phyloP scores from a whole-genome alignment of 2,797 vertebrate species.

The Acanthurus leucopareius region DNA sequence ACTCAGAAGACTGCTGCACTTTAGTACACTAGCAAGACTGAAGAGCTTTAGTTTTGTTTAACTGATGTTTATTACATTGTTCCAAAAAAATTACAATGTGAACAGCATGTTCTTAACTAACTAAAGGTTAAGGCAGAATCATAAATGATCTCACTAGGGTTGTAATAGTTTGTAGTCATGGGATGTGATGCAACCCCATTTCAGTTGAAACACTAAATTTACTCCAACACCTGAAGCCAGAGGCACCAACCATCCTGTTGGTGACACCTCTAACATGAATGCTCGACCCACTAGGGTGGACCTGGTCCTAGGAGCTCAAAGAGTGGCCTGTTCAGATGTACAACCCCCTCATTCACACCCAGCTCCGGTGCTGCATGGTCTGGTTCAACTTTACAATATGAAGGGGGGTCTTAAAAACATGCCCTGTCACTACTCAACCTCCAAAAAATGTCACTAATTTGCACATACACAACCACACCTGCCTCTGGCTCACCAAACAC shows the following conservation, averaged over 20 bases:
- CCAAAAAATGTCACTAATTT: slow-evolving; percentile 61
- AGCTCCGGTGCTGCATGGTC: slow-evolving; percentile 67
- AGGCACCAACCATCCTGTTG: slow-evolving; percentile 45
- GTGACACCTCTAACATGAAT: slow-evolving; percentile 67
- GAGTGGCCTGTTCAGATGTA: slow-evolving; percentile 73
- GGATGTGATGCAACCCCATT: slow-evolving; percentile 24
- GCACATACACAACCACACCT: slow-evolving; percentile 38
- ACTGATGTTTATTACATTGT: not conserved
- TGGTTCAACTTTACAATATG: slow-evolving; percentile 78
- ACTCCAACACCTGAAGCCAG: slow-evolving; percentile 52
- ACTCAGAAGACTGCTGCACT: not conserved
- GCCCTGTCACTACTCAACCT: slow-evolving; percentile 69
- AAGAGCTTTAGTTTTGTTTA: not conserved
- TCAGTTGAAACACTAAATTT: slow-evolving; percentile 25
- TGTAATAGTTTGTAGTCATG: not conserved
- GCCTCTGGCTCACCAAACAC: slow-evolving; percentile 32
- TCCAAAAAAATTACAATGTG: not conserved
- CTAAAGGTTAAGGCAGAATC: not conserved
- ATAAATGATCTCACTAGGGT: not conserved
- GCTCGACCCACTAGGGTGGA: slow-evolving; percentile 47
- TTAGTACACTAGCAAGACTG: not conserved
- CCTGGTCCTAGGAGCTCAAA: slow-evolving; percentile 70
- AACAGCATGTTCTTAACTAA: not conserved
- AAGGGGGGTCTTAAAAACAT: slow-evolving; percentile 65
- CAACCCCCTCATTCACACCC: slow-evolving; percentile 69